Evolutionary conservation across 2,888 invertebrate genomes (phyloP).

Genomic region (Amiota mariae): DNA sequence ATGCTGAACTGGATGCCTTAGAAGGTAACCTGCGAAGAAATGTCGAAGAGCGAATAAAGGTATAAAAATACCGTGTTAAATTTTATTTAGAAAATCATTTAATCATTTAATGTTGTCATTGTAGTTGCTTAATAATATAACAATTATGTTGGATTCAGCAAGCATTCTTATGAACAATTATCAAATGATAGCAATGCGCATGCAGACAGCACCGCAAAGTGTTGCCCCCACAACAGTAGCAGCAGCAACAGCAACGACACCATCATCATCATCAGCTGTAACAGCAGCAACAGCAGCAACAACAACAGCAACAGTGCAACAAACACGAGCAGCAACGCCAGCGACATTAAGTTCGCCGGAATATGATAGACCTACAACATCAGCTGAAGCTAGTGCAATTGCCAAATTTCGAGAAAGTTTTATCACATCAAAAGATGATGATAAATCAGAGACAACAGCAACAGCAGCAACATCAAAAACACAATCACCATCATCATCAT

Average conservation of each 20-base stretch:
- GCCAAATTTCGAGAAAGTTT: conserved; percentile 11
- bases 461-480: conserved; percentile 24
- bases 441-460: conserved; percentile 32
- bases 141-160: conserved; percentile 93
- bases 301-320: conserved; percentile 23
- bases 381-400: conserved; percentile 49
- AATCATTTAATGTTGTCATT: conserved; percentile 27
- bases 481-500: conserved; percentile 6
- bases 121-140: conserved; percentile 83
- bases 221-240: conserved; percentile 4
- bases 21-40: conserved; percentile 92
- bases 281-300: conserved; percentile 25
- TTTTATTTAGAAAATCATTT: neutral
- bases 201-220: conserved; percentile 64
- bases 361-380: conserved; percentile 56
- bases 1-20: conserved; percentile 89
- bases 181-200: conserved; percentile 79
- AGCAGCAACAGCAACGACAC: conserved; percentile 33
- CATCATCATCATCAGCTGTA: conserved; percentile 31
- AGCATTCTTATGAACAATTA: conserved; percentile 96
- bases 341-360: neutral
- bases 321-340: conserved; percentile 14
- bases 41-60: conserved; percentile 91
- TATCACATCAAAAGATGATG: conserved; percentile 18
- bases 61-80: conserved; percentile 51